These are phyloP conservation scores for Oenanthe melanoleuca DNA, from an alignment of 2,113 vertebrate species.

Conservation along the genomic window DNA sequence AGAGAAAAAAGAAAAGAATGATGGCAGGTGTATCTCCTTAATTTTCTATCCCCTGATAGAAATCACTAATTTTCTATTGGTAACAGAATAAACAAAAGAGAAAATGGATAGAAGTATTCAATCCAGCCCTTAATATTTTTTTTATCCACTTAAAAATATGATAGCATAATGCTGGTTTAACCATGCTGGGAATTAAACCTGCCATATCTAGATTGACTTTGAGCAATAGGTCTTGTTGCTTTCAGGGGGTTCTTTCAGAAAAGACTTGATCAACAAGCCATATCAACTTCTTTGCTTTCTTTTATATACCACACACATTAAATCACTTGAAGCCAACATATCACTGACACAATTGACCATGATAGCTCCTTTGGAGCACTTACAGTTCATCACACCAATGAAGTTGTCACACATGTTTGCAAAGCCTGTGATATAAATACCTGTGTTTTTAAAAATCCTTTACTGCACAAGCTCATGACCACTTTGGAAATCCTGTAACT, in stretches of 20 bases:
- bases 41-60: background rate
- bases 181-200: background rate
- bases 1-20: background rate
- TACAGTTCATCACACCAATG: background rate
- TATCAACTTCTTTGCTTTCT: background rate
- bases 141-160: background rate
- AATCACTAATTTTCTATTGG: background rate
- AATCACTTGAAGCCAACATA: background rate
- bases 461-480: background rate
- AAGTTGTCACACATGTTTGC: background rate
- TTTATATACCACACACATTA: background rate
- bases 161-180: background rate
- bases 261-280: background rate
- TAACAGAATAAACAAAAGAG: background rate
- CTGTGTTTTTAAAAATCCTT: background rate
- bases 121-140: background rate
- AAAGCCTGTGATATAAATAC: background rate
- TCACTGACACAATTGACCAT: slow-evolving; percentile 1
- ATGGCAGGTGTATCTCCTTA: background rate
- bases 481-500: background rate
- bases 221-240: background rate
- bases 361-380: slow-evolving; percentile 31
- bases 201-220: accelerated
- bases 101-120: background rate
- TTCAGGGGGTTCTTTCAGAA: background rate